Conservation (phyloP, 1,140 invertebrate species). For the Bombus pyrosoma region DNA sequence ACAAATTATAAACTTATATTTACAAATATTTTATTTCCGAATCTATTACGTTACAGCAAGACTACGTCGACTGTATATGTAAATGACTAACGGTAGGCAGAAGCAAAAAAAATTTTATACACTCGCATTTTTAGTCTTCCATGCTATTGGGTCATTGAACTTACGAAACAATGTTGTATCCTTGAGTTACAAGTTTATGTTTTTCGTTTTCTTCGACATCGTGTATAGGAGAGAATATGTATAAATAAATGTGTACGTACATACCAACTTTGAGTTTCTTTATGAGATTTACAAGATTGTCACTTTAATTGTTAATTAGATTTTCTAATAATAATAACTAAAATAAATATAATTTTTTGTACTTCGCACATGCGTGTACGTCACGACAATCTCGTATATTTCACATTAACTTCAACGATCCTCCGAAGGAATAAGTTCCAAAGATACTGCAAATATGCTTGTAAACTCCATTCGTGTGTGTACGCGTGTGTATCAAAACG, state of each 20-base stretch:
- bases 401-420: neutral
- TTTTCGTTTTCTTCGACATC: neutral
- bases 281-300: neutral
- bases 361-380: neutral
- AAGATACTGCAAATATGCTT: conserved; percentile 8
- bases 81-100: neutral
- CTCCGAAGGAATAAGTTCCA: neutral
- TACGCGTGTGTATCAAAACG: neutral
- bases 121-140: conserved; percentile 6
- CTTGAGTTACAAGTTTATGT: neutral
- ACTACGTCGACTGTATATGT: too few relatives aligned
- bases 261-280: too few relatives aligned
- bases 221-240: neutral
- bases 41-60: too few relatives aligned
- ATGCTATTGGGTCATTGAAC: conserved; percentile 10
- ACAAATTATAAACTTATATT: too few relatives aligned
- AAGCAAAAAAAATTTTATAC: neutral
- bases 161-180: neutral
- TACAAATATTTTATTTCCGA: too few relatives aligned
- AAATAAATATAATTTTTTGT: neutral
- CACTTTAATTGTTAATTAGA: neutral
- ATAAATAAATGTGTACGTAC: neutral
- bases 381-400: neutral
- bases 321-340: neutral
- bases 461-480: neutral